phyloP scores from a whole-genome alignment of 2,113 vertebrate genomes.

The Gambusia holbrooki region DNA sequence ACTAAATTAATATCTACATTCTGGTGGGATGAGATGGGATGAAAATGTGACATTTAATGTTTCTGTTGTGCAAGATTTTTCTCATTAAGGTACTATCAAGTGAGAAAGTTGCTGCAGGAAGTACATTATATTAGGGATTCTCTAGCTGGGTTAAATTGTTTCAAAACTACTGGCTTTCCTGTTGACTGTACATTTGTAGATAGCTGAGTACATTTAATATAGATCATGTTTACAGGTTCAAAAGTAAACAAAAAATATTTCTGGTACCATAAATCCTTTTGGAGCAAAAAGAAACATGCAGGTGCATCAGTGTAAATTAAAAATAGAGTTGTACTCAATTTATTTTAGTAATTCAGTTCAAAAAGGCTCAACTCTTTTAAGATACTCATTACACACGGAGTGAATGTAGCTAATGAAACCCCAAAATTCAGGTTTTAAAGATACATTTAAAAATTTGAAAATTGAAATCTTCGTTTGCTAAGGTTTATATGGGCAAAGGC shows the following conservation, averaged over 20 bases:
- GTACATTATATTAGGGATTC: not conserved
- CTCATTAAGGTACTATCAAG: slow-evolving; percentile 1
- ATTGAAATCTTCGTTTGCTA: not conserved
- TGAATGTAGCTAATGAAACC: not conserved
- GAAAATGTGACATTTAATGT: not conserved
- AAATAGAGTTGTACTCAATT: not conserved
- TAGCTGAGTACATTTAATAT: slow-evolving; percentile 51
- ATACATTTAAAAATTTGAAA: too few species aligned
- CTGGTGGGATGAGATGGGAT: not conserved
- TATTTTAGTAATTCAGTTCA: not conserved
- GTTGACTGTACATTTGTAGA: slow-evolving; percentile 64
- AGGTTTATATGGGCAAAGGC: not conserved
- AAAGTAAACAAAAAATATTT: slow-evolving; percentile 50
- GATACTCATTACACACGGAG: not conserved
- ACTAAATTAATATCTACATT: not conserved
- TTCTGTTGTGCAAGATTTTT: not conserved
- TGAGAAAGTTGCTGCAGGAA: not conserved
- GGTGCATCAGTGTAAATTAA: not conserved
- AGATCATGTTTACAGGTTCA: slow-evolving; percentile 62
- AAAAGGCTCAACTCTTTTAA: not conserved
- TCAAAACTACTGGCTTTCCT: slow-evolving; percentile 64
- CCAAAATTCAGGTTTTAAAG: too few species aligned
- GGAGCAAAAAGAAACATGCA: slow-evolving; percentile 25
- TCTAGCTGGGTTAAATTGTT: slow-evolving; percentile 21
- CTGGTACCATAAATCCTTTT: slow-evolving; percentile 47